A percentile compares a stretch with the other conserved stretches of the same genome.
These are phyloP conservation scores for Tiaroga cobitis DNA, from an alignment of 2,797 vertebrate species.

Conservation along the genomic window DNA sequence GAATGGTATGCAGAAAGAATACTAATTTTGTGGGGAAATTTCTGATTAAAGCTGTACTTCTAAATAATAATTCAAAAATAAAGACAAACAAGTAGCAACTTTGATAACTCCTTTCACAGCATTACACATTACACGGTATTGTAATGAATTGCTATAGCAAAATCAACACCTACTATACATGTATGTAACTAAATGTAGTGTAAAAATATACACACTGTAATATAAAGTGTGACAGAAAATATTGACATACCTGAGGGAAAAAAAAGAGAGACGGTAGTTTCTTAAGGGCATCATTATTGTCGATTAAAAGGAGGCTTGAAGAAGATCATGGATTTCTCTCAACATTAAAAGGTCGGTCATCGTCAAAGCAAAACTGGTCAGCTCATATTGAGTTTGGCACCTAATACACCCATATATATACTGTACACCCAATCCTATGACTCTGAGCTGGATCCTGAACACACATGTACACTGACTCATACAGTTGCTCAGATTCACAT, in stretches of 20 bases:
- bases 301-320: not conserved
- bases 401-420: conserved; percentile 8
- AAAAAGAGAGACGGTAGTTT: not conserved
- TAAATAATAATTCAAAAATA: not conserved
- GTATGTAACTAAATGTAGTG: not conserved
- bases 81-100: not conserved
- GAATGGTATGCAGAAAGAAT: not conserved
- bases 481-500: conserved; percentile 49
- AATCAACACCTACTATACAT: not conserved
- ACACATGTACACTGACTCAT: conserved; percentile 47
- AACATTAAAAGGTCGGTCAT: not conserved
- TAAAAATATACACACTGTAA: not conserved
- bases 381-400: conserved; percentile 24
- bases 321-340: conserved; percentile 2
- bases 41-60: not conserved
- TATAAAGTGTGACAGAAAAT: not conserved
- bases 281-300: not conserved
- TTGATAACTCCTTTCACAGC: not conserved
- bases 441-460: conserved; percentile 30
- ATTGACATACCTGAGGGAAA: conserved; percentile 37
- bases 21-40: not conserved
- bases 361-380: not conserved
- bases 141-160: not conserved
- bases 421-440: conserved; percentile 19
- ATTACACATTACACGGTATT: not conserved